phyloP scores from a whole-genome alignment of 1,140 invertebrate species.

The Plutomurus gul region DNA sequence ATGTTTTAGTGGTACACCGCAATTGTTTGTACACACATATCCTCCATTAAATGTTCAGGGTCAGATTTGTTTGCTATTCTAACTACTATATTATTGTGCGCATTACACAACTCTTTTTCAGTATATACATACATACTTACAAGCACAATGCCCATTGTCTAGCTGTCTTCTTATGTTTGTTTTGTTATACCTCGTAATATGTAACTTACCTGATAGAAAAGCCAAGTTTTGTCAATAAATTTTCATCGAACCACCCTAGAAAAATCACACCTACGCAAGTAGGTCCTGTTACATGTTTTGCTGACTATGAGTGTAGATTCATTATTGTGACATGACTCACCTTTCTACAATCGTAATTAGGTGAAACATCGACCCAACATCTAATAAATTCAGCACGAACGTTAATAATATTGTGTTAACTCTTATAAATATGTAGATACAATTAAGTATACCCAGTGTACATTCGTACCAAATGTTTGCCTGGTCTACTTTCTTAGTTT shows the following conservation, averaged over 20 bases:
- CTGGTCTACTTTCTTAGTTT: background rate
- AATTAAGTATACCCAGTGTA: too few species aligned
- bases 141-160: too few species aligned
- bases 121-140: too few species aligned
- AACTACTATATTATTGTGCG: background rate
- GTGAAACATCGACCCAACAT: too few species aligned
- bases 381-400: too few species aligned
- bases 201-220: background rate
- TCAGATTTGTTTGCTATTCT: background rate
- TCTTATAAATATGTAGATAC: too few species aligned
- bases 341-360: too few species aligned
- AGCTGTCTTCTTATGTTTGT: background rate
- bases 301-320: background rate
- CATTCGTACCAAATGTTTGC: background rate
- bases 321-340: too few species aligned
- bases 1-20: too few species aligned
- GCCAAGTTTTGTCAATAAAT: constrained; percentile 6
- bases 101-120: background rate
- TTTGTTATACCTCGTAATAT: background rate
- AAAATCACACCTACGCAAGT: background rate
- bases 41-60: background rate
- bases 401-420: too few species aligned
- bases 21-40: background rate
- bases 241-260: constrained; percentile 3
- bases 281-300: background rate